Percentiles rank a stretch among this genome's conserved stretches.
Evolutionary conservation across 2,113 vertebrate genomes (phyloP).

Genomic region (zebrafish (Danio rerio)): GRCz12tu NC_133184.1:20144001-20144500

Average conservation of each 20-base stretch:
- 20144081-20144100: too few species aligned
- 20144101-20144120: too few species aligned
- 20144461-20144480: constrained; percentile 43
- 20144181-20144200: neutral
- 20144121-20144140: too few species aligned
- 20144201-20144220: constrained; percentile 15
- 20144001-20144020: too few species aligned
- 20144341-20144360: neutral
- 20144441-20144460: neutral
- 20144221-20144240: neutral
- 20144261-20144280: constrained; percentile 41
- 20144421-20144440: constrained; percentile 2
- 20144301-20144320: constrained; percentile 42
- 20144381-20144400: neutral
- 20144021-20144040: too few species aligned
- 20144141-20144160: neutral
- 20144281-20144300: constrained; percentile 28
- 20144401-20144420: neutral
- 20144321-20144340: neutral
- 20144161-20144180: neutral
- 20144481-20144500: constrained; percentile 54
- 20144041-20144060: too few species aligned
- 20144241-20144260: constrained; percentile 26
- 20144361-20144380: neutral
- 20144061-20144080: too few species aligned